These are phyloP conservation scores for Rhagoletis pomonella DNA, from an alignment of 1,140 invertebrate species.

Conservation along the genomic window DNA sequence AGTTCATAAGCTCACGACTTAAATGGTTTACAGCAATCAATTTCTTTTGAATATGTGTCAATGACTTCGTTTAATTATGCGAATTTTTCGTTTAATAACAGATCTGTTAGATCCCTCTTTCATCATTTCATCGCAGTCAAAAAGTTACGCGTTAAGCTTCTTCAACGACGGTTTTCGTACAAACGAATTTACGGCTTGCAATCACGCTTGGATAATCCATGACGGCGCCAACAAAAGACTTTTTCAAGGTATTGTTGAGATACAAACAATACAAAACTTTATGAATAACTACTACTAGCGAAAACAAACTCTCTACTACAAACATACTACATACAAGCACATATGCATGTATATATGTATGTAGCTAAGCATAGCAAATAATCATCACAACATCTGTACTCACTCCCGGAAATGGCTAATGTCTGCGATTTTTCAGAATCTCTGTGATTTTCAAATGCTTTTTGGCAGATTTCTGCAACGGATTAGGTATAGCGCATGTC, in stretches of 20 bases:
- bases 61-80: background rate
- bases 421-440: slow-evolving; percentile 15
- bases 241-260: background rate
- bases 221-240: slow-evolving; percentile 8
- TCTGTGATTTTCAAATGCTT: slow-evolving; percentile 40
- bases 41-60: too few species aligned
- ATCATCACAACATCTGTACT: background rate
- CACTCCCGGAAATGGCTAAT: slow-evolving; percentile 45
- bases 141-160: background rate
- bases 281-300: background rate
- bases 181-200: background rate
- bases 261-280: background rate
- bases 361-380: background rate
- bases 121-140: background rate
- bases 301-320: background rate
- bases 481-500: slow-evolving; percentile 3
- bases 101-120: background rate
- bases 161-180: background rate
- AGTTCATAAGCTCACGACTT: too few species aligned
- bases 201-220: background rate
- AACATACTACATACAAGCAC: too few species aligned
- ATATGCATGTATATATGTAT: background rate
- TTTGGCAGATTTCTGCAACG: slow-evolving; percentile 33
- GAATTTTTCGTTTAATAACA: background rate
- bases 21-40: background rate